phyloP scores from a whole-genome alignment of 2,888 invertebrate genomes.

The Oxyteleia sp. region DNA sequence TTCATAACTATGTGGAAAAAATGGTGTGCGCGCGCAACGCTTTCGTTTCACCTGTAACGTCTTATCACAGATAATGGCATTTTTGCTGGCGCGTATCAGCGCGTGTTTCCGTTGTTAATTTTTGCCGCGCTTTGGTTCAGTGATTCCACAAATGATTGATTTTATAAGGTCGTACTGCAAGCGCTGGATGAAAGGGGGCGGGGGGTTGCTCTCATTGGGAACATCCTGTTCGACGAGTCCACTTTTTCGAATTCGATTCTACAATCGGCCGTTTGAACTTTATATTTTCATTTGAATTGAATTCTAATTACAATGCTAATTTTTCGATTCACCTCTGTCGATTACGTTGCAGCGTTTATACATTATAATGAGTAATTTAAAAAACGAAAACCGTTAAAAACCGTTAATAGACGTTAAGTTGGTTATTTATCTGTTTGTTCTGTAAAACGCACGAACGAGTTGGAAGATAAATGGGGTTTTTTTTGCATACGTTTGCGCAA shows the following conservation, averaged over 20 bases:
- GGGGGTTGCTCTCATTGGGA: conserved; percentile 52
- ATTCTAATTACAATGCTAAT: conserved; percentile 33
- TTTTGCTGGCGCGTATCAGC: conserved; percentile 50
- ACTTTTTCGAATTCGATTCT: conserved; percentile 50
- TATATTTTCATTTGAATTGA: conserved; percentile 40
- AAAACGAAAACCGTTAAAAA: no score
- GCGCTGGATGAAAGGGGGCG: conserved; percentile 23
- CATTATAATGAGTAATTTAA: no score
- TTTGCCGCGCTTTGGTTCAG: conserved; percentile 55
- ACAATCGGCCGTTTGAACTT: conserved; percentile 38
- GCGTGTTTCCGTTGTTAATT: conserved; percentile 48
- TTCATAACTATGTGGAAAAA: no score
- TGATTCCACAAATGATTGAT: conserved; percentile 58
- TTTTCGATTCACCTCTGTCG: conserved; percentile 1
- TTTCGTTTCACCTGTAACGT: conserved; percentile 27
- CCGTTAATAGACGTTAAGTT: no score
- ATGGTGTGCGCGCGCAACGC: no score
- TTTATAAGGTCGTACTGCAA: conserved; percentile 54
- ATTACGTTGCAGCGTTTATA: no score
- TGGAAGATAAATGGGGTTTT: no score
- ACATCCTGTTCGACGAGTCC: conserved; percentile 64
- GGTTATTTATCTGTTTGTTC: no score
- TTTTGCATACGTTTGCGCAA: no score
- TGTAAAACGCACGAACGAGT: no score
- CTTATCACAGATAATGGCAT: conserved; percentile 59